Base-by-base conservation (phyloP, 2,888 invertebrate genomes). In the Lasioglossum zephyrum region DNA sequence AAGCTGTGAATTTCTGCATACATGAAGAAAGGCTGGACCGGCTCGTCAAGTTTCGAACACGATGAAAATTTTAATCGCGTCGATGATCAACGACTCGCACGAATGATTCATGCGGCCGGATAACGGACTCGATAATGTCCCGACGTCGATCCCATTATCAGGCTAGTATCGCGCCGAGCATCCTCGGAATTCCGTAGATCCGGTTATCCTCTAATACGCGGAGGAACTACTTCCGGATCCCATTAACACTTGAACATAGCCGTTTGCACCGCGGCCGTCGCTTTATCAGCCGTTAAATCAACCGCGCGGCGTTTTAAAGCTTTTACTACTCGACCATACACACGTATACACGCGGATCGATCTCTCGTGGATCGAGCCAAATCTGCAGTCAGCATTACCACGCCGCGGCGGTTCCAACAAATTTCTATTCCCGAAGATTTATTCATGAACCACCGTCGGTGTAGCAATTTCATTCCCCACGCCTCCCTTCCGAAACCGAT, bases 131-230 rank as follows among this genome's bases (percentile, higher is more conserved):
- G 76, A 73, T 79, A 78, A 79, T 75, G 70, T 75, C 47, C 60
- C 41, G 53, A 31, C 77, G 73, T 77, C 77, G 77, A 85, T 82
- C 85, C 39, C n/a, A 73, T 87, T 79, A 85, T 75, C 73, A 18
- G 44, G 44, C 57, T 72, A 74, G 69, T 44, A 49, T 31, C 53
- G 66, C 57, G 22, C 41, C 31, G 36, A 44, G 60, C 79, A 79
- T 87, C 63, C 69, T 36, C 49, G 57, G 74, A 72, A 85, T 87
- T 80, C 82, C 72, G 66, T 60, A 77, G 77, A 72, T 66, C 47
- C 57, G 81, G 82, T 87, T 82, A 79, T 73, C 86, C 85, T 72
- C 79, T 77, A 57, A 82, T 85, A 85, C 74, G 85, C 78, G 44
- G 77, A 72, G 76, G 77, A 81, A 73, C 77, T 76, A 47, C 60